phyloP scores from a whole-genome alignment of 23 tunicate species.

The Botrylloides violaceus region DNA sequence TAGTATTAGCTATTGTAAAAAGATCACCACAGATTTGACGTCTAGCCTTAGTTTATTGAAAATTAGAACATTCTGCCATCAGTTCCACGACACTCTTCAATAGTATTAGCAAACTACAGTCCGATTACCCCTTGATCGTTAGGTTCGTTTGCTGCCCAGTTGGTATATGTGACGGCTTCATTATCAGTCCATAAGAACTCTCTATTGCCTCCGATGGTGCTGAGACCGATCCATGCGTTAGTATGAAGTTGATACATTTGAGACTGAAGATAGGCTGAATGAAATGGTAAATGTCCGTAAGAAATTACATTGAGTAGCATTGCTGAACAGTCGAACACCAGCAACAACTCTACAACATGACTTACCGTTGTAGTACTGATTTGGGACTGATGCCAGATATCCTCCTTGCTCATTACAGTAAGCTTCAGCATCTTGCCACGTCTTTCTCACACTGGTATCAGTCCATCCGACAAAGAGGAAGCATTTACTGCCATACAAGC shows the following conservation, averaged over 20 bases:
- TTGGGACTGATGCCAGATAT: conserved; percentile 53
- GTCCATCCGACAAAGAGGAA: conserved; percentile 64
- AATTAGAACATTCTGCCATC: too few species aligned
- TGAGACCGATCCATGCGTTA: conserved; percentile 70
- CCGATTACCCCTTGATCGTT: conserved; percentile 39
- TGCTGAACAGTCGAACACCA: too few species aligned
- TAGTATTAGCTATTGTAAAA: too few species aligned
- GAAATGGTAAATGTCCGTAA: neutral
- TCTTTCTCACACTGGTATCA: conserved; percentile 32
- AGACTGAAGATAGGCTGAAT: conserved; percentile 68
- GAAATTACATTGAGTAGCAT: too few species aligned
- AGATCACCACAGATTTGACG: too few species aligned
- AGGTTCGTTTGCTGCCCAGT: conserved; percentile 66
- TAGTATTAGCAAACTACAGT: too few species aligned
- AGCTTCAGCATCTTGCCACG: conserved; percentile 66
- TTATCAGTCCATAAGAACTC: conserved; percentile 56
- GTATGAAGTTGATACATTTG: conserved; percentile 26
- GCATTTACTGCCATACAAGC: conserved; percentile 65
- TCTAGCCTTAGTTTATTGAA: too few species aligned
- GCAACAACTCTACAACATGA: too few species aligned
- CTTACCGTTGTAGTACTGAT: conserved; percentile 73
- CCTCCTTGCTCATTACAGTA: conserved; percentile 49
- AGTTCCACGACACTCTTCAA: too few species aligned
- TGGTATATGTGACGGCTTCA: conserved; percentile 36
- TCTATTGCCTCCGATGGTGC: conserved; percentile 29